Percentiles rank a stretch among this genome's conserved stretches.
Evolutionary conservation across 1,140 invertebrate genomes (phyloP).

Genomic region (Oreohelix idahoensis): DNA sequence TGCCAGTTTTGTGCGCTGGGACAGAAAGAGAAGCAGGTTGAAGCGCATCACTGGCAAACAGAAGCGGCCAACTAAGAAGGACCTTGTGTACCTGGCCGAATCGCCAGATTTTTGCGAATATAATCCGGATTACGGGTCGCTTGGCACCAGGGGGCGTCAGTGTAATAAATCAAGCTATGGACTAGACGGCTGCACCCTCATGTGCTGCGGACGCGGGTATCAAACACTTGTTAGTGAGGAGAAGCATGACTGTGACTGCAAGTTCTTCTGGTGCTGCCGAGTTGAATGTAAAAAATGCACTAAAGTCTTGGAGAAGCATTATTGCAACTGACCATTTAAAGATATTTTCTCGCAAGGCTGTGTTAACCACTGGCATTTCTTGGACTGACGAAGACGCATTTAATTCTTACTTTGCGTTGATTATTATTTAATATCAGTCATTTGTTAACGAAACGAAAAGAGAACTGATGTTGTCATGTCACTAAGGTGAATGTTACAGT

Average conservation of each 20-base stretch:
- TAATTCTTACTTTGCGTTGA: neutral
- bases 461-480: too few relatives aligned
- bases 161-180: slow-evolving; percentile 74
- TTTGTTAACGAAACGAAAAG: too few relatives aligned
- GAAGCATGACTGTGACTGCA: slow-evolving; percentile 92
- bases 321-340: slow-evolving; percentile 81
- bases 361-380: neutral
- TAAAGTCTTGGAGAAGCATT: slow-evolving; percentile 85
- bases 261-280: slow-evolving; percentile 94
- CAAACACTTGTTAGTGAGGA: slow-evolving; percentile 88
- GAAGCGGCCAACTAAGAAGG: slow-evolving; percentile 85
- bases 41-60: slow-evolving; percentile 69
- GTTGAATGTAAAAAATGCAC: slow-evolving; percentile 90
- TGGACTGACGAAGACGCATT: neutral
- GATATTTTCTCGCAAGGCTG: too few relatives aligned
- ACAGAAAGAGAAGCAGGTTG: slow-evolving; percentile 57
- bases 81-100: slow-evolving; percentile 89
- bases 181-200: slow-evolving; percentile 74
- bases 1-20: slow-evolving; percentile 81
- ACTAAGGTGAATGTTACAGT: too few relatives aligned
- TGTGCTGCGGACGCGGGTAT: slow-evolving; percentile 87
- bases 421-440: too few relatives aligned
- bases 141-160: slow-evolving; percentile 73
- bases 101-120: slow-evolving; percentile 92
- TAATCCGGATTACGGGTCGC: slow-evolving; percentile 60